phyloP scores from a whole-genome alignment of 2,113 vertebrate genomes.

The Pristiophorus japonicus region DNA sequence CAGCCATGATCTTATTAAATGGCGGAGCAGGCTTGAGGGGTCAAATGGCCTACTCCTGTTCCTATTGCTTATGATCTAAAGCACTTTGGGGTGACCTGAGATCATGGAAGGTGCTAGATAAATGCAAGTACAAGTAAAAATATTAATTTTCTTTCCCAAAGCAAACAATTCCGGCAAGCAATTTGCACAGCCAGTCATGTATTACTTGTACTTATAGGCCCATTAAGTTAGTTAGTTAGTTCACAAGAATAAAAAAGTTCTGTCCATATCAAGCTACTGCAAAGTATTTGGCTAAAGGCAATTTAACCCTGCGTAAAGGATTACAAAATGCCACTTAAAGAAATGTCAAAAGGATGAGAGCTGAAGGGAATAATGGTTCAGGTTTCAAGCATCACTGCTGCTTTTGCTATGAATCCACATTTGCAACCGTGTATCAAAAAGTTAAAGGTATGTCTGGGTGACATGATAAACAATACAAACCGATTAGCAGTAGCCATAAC shows the following conservation, averaged over 20 bases:
- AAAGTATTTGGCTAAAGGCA: background rate
- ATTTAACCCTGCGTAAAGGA: background rate
- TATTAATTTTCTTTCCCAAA: background rate
- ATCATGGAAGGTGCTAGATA: background rate
- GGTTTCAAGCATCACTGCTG: conserved; percentile 22
- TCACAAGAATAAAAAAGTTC: background rate
- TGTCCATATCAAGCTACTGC: background rate
- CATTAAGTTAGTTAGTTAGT: no score
- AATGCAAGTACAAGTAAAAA: background rate
- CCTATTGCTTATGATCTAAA: no score
- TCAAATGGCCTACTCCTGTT: no score
- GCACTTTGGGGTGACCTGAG: background rate
- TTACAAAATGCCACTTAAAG: background rate
- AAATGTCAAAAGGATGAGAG: background rate
- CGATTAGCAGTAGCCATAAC: conserved; percentile 41
- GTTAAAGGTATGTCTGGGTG: conserved; percentile 19
- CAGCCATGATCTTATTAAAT: no score
- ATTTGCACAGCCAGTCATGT: background rate
- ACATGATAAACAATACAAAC: conserved; percentile 38
- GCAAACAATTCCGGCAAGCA: background rate
- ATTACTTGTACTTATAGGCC: background rate
- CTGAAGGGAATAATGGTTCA: conserved; percentile 8
- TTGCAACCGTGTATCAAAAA: conserved; percentile 37
- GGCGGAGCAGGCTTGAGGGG: no score
- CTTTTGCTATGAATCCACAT: conserved; percentile 34